These are phyloP conservation scores for Argopecten irradians DNA, from an alignment of 1,140 invertebrate species.

Conservation along the genomic window DNA sequence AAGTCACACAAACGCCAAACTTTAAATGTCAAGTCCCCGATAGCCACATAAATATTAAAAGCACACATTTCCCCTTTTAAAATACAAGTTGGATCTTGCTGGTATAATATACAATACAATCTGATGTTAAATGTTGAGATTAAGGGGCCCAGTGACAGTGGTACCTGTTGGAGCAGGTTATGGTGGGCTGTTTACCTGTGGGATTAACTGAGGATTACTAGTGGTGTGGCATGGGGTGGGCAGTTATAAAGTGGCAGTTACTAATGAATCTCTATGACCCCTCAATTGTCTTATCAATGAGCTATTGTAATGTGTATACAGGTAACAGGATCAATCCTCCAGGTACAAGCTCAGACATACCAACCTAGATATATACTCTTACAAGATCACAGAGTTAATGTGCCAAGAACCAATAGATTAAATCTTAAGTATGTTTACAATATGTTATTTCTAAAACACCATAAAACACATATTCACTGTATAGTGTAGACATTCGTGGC, in stretches of 20 bases:
- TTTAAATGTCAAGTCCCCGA: not conserved
- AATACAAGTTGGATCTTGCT: conserved; percentile 2
- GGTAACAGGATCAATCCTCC: not conserved
- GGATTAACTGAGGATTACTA: conserved; percentile 13
- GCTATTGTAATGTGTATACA: not conserved
- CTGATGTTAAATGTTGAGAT: not conserved
- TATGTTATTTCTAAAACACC: not conserved
- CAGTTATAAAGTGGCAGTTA: not conserved
- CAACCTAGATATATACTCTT: not conserved
- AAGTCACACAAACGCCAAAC: not conserved
- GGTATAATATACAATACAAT: not conserved
- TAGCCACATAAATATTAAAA: not conserved
- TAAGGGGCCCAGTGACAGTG: not conserved
- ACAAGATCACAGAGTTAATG: not conserved
- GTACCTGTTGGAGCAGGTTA: not conserved
- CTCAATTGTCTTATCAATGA: conserved; percentile 15
- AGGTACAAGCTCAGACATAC: not conserved
- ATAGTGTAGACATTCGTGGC: no score
- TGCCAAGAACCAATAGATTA: not conserved
- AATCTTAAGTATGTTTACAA: not conserved
- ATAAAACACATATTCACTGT: no score
- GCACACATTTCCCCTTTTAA: not conserved
- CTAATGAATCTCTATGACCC: not conserved
- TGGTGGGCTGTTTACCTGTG: not conserved
- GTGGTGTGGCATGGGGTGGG: not conserved